These are phyloP conservation scores for Automeris io DNA, from an alignment of 2,888 invertebrate species.

Conservation along the genomic window DNA sequence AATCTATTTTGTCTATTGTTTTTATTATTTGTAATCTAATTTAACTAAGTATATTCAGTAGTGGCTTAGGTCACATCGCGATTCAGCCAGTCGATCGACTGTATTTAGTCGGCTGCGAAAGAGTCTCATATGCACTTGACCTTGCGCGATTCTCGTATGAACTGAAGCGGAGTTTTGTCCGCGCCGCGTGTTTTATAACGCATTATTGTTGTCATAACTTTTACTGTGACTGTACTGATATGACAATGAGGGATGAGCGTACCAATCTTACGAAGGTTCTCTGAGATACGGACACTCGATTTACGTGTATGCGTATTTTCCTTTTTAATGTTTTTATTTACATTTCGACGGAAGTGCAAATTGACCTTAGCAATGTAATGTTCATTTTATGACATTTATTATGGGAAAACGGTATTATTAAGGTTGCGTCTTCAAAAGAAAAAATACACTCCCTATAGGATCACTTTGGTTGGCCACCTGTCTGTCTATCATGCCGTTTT, in stretches of 20 bases:
- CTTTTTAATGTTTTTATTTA: too few relatives aligned
- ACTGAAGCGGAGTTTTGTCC: conserved; percentile 67
- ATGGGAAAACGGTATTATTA: too few relatives aligned
- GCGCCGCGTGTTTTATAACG: conserved; percentile 66
- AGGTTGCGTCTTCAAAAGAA: too few relatives aligned
- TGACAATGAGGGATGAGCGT: conserved; percentile 6
- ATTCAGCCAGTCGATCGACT: conserved; percentile 47
- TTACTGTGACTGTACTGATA: conserved; percentile 37
- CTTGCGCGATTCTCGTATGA: conserved; percentile 56
- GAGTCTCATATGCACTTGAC: conserved; percentile 64
- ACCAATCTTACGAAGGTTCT: too few relatives aligned
- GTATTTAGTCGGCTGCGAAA: conserved; percentile 39
- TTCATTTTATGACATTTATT: too few relatives aligned
- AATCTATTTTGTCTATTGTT: conserved; percentile 10
- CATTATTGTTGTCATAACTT: conserved; percentile 69
- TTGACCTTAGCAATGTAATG: too few relatives aligned
- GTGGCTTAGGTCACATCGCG: conserved; percentile 46
- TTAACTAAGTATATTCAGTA: conserved; percentile 12
- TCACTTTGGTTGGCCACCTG: too few relatives aligned
- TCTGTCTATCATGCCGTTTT: too few relatives aligned
- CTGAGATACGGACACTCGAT: too few relatives aligned
- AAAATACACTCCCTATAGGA: too few relatives aligned
- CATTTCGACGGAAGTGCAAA: too few relatives aligned
- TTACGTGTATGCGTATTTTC: too few relatives aligned
- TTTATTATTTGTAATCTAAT: conserved; percentile 1